Evolutionary conservation across 2,888 invertebrate genomes (phyloP).

Genomic region (Hylaea fasciaria): DNA sequence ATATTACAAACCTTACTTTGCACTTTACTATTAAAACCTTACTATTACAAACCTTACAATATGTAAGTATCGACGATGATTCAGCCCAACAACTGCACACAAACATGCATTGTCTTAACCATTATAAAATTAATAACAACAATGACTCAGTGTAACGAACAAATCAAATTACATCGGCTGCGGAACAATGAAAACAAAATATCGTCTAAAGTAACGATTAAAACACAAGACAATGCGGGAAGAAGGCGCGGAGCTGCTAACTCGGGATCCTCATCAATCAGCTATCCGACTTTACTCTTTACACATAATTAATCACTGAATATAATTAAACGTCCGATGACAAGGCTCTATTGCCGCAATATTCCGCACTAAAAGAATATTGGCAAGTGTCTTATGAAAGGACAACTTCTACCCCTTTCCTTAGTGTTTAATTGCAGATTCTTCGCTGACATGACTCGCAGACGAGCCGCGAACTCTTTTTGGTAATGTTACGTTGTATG

Average conservation of each 20-base stretch:
- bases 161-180: conserved; percentile 76
- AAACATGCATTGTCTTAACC: conserved; percentile 63
- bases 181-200: conserved; percentile 75
- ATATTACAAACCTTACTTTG: too few species aligned
- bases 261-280: conserved; percentile 78
- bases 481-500: conserved; percentile 9
- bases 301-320: conserved; percentile 82
- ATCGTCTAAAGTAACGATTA: conserved; percentile 80
- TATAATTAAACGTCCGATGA: conserved; percentile 83
- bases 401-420: conserved; percentile 56
- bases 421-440: conserved; percentile 48
- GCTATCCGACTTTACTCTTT: conserved; percentile 73
- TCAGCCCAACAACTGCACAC: conserved; percentile 55
- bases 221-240: conserved; percentile 72
- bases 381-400: conserved; percentile 49
- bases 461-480: conserved; percentile 1
- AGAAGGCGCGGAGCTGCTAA: conserved; percentile 65
- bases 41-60: too few species aligned
- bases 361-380: conserved; percentile 59
- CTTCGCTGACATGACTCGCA: conserved; percentile 35
- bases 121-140: conserved; percentile 77
- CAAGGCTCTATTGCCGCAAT: conserved; percentile 73
- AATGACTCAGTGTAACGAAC: conserved; percentile 74
- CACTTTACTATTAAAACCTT: too few species aligned
- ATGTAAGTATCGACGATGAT: conserved; percentile 52